Conservation (phyloP, 2,113 vertebrate genomes). For the Climacteris rufus region DNA sequence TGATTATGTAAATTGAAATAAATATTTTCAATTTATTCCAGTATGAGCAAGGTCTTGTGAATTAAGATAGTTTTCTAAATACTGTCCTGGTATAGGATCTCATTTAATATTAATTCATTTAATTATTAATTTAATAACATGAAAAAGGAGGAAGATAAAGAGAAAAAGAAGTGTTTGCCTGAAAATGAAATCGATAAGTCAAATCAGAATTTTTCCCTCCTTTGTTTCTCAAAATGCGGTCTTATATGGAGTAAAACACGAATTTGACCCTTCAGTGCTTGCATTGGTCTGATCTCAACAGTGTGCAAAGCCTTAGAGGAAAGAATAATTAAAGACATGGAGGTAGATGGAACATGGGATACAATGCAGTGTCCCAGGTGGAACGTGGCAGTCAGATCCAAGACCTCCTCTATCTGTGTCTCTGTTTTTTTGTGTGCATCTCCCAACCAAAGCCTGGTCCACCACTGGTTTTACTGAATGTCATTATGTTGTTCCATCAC, state of each 20-base stretch:
- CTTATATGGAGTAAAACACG: neutral
- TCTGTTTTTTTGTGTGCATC: no score
- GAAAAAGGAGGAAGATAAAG: neutral
- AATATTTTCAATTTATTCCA: neutral
- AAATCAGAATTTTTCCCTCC: neutral
- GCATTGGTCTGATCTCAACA: neutral
- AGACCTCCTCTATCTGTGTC: neutral
- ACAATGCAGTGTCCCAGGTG: neutral
- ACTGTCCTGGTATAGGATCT: neutral
- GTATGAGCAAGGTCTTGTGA: neutral
- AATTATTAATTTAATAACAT: neutral
- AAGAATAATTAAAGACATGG: neutral
- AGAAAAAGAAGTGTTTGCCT: neutral
- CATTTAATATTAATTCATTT: neutral
- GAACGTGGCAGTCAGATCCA: neutral
- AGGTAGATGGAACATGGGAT: neutral
- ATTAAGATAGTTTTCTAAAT: neutral
- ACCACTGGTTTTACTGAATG: no score
- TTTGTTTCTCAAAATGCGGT: neutral
- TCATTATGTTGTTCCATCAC: no score
- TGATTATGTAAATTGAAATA: neutral
- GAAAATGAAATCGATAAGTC: neutral
- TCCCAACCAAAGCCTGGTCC: no score
- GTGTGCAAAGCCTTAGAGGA: neutral
- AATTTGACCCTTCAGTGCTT: neutral